These are phyloP conservation scores for Psittacula derbiana DNA, from an alignment of 2,797 vertebrate species.

Conservation along the genomic window DNA sequence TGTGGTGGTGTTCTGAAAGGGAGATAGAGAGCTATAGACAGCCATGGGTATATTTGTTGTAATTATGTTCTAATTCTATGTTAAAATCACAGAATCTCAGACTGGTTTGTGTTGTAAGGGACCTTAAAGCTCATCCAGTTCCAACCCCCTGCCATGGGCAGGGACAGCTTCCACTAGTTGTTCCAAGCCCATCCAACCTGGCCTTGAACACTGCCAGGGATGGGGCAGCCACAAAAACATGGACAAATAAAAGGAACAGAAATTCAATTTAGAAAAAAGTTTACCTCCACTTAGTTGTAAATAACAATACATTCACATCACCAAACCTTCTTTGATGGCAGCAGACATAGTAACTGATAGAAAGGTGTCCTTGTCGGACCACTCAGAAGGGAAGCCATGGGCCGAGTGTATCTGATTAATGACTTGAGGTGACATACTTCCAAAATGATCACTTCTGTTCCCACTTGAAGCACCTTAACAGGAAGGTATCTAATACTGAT, in stretches of 20 bases:
- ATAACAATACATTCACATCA: not conserved
- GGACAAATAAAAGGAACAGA: not conserved
- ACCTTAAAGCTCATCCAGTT: not conserved
- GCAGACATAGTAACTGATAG: not conserved
- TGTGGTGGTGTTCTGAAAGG: not conserved
- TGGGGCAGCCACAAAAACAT: not conserved
- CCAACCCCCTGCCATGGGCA: not conserved
- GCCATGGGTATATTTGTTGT: not conserved
- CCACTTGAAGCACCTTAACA: not conserved
- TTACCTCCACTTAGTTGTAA: not conserved
- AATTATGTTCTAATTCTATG: not conserved
- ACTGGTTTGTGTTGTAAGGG: not conserved
- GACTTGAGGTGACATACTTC: not conserved
- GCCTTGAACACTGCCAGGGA: not conserved
- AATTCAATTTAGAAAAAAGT: not conserved
- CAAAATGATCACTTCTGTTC: not conserved
- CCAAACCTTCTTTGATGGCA: not conserved
- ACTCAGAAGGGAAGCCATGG: not conserved
- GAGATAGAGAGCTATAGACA: not conserved
- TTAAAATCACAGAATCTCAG: not conserved
- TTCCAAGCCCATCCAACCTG: not conserved
- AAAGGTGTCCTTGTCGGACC: not conserved
- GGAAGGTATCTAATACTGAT: not conserved
- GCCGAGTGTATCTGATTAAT: not conserved
- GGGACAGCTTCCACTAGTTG: not conserved